Evolutionary conservation across 2,113 vertebrate genomes (phyloP), one percentile per base, ranked within the genome.

Genomic region (Pyrgilauda ruficollis): DNA sequence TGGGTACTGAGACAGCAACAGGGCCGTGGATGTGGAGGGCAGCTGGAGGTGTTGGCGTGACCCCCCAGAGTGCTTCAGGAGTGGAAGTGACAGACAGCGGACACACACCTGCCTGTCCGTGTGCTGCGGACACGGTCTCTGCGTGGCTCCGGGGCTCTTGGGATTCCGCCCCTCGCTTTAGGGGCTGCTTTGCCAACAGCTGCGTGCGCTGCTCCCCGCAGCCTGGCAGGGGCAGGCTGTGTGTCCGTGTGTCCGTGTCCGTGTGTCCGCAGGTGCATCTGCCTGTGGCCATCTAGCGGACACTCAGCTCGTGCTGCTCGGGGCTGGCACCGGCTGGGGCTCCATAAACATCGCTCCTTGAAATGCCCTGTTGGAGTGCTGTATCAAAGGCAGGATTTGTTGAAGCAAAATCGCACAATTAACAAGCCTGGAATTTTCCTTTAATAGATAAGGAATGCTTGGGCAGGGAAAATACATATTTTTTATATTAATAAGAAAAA

Each of bases 241-340:
- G 62, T 9, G 85, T 69, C 37, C 9, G 39, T 21, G 46, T 15
- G 80, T 59, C 58, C n/a, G 56, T 13, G 37, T 31, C 21, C 0
- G 23, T 35, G 61, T 35, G 63, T 50, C 72, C 26, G 28, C 46
- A 0, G 19, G 11, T 6, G 61, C 87, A 41, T 84, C 66, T 87
- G 70, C 50, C 61, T 79, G 77, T 83, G 94, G 96, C 94, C 97
- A 91, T 90, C 97, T 96, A 96, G 96, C 37, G 96, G 95, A 20
- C 84, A 49, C 46, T 41, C 61, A 24, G 70, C 22, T 4, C 7
- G 12, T 2, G 5, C 73, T 30, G 66, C 63, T 77, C 77, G 2
- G 78, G 33, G 23, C 66, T 55, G 61, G 16, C 37, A 63, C 27
- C 28, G 31, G 31, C 59, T 22, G 13, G 18, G 3, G 50, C 59